phyloP scores from a whole-genome alignment of 2,113 vertebrate species.

The Polypterus bichir region DNA sequence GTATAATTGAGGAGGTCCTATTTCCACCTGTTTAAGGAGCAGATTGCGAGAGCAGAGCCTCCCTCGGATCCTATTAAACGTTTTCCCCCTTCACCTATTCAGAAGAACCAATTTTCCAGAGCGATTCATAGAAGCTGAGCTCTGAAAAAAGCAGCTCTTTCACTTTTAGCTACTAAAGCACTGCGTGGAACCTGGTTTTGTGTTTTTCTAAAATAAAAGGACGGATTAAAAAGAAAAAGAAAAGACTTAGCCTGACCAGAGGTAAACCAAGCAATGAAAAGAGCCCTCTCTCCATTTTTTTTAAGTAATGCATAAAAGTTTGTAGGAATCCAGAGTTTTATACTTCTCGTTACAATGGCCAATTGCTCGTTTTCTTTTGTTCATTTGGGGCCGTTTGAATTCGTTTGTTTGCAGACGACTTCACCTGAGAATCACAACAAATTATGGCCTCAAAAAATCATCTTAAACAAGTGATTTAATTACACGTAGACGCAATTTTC shows the following conservation, averaged over 20 bases:
- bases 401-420: conserved; percentile 74
- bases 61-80: conserved; percentile 74
- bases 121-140: conserved; percentile 68
- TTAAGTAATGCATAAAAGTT: conserved; percentile 66
- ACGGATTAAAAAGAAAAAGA: conserved; percentile 71
- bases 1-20: conserved; percentile 62
- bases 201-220: conserved; percentile 76
- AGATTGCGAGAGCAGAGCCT: conserved; percentile 55
- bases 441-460: conserved; percentile 23
- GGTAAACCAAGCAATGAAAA: conserved; percentile 70
- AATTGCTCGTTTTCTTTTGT: conserved; percentile 45
- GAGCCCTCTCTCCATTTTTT: conserved; percentile 39
- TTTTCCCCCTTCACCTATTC: conserved; percentile 69
- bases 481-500: not conserved
- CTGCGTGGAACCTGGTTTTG: conserved; percentile 91
- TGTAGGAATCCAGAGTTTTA: conserved; percentile 74
- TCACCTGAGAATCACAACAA: conserved; percentile 73
- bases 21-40: conserved; percentile 80
- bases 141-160: conserved; percentile 67
- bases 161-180: conserved; percentile 82
- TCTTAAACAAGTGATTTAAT: conserved; percentile 15
- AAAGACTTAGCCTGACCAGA: conserved; percentile 71
- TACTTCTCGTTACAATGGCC: conserved; percentile 57
- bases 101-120: conserved; percentile 71
- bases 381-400: conserved; percentile 53